Conservation (phyloP, 1,140 invertebrate species). For the Drosophila mayri region DNA sequence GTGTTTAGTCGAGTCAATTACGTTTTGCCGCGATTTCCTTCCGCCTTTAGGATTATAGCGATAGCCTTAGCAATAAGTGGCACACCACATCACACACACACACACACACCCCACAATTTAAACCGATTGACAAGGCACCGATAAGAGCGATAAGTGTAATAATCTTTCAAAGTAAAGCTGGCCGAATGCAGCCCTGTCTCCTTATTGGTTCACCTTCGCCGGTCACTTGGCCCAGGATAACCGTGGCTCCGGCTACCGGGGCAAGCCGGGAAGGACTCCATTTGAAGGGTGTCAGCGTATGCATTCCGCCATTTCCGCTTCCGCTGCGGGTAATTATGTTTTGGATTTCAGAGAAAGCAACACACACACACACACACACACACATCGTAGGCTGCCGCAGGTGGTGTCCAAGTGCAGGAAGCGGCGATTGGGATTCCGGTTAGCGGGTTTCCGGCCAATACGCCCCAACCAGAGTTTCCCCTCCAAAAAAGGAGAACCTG, state of each 20-base stretch:
- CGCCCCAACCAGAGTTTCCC: slow-evolving; percentile 33
- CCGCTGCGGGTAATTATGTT: slow-evolving; percentile 59
- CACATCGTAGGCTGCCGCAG: slow-evolving; percentile 34
- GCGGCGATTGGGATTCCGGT: slow-evolving; percentile 23
- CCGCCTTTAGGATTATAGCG: slow-evolving; percentile 2
- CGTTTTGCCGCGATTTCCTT: slow-evolving; percentile 25
- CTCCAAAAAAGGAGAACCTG: slow-evolving; percentile 13
- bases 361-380: slow-evolving; percentile 13
- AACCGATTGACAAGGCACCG: slow-evolving; percentile 20
- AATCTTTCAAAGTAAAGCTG: slow-evolving; percentile 16
- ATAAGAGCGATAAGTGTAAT: slow-evolving; percentile 26
- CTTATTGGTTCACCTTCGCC: neutral
- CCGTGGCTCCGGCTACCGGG: slow-evolving; percentile 28
- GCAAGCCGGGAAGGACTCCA: neutral
- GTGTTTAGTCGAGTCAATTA: slow-evolving; percentile 48
- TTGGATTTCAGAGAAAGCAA: slow-evolving; percentile 57
- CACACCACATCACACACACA: neutral
- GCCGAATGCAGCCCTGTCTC: slow-evolving; percentile 20
- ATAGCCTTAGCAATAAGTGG: slow-evolving; percentile 11
- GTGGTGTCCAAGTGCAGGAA: slow-evolving; percentile 18
- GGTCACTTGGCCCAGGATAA: slow-evolving; percentile 1
- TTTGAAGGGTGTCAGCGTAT: slow-evolving; percentile 3
- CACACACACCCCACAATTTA: too few relatives aligned
- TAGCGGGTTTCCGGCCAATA: slow-evolving; percentile 27
- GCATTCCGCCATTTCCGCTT: slow-evolving; percentile 24